phyloP scores from a whole-genome alignment of 1,140 invertebrate species.

The Campoletis sonorensis region DNA sequence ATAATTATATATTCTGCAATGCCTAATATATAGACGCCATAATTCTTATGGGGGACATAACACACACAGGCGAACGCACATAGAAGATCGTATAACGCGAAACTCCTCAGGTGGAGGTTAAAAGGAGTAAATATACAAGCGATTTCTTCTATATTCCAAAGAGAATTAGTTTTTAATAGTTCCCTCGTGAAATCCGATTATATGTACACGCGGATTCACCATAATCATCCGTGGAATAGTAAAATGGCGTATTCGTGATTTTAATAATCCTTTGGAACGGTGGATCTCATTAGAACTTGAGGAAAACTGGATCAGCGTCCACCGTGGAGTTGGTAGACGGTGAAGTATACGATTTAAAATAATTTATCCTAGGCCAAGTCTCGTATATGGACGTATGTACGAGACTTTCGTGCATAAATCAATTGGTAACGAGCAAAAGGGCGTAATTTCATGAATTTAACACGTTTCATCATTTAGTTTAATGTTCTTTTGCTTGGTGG shows the following conservation, averaged over 20 bases:
- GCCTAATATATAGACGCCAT: slow-evolving; percentile 6
- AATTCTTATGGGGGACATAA: neutral
- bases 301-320: slow-evolving; percentile 39
- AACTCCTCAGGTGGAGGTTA: neutral
- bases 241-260: slow-evolving; percentile 21
- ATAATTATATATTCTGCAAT: slow-evolving; percentile 20
- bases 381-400: neutral
- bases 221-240: slow-evolving; percentile 21
- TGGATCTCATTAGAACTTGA: slow-evolving; percentile 39
- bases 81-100: slow-evolving; percentile 6
- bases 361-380: slow-evolving; percentile 26
- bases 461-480: neutral
- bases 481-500: neutral
- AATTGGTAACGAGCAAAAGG: neutral
- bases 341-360: slow-evolving; percentile 2
- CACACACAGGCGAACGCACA: neutral
- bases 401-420: neutral
- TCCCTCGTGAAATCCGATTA: slow-evolving; percentile 16
- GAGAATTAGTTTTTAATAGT: slow-evolving; percentile 23
- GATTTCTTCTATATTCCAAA: neutral
- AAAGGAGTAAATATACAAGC: neutral
- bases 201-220: neutral
- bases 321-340: neutral
- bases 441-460: neutral
- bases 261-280: slow-evolving; percentile 37